Evolutionary conservation across 2,113 vertebrate genomes (phyloP).

Genomic region (Alces alces): DNA sequence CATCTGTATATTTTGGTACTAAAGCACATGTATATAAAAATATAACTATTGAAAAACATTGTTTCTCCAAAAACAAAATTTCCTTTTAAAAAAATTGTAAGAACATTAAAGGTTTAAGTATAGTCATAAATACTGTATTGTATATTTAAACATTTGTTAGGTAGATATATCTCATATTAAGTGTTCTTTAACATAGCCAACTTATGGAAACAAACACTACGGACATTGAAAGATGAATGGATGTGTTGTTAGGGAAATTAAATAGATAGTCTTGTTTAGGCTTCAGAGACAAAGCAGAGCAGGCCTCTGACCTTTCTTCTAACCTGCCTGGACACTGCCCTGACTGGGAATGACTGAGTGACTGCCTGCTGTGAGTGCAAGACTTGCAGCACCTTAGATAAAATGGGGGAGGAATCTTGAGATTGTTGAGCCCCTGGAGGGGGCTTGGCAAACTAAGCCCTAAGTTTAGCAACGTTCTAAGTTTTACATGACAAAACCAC

Average conservation of each 20-base stretch:
- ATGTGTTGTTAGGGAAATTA: background rate
- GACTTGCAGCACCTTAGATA: background rate
- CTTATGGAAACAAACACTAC: background rate
- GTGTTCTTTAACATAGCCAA: background rate
- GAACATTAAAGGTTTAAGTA: background rate
- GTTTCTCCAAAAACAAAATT: background rate
- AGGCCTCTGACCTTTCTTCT: background rate
- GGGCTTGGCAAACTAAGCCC: background rate
- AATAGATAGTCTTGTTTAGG: background rate
- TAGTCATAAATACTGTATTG: background rate
- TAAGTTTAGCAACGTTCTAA: background rate
- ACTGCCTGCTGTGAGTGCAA: background rate
- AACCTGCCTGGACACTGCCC: background rate
- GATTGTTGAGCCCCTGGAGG: background rate
- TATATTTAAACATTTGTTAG: background rate
- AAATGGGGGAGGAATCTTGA: background rate
- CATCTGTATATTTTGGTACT: background rate
- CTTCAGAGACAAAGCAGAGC: background rate
- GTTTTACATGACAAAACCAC: background rate
- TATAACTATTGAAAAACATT: background rate
- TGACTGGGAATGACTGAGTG: background rate
- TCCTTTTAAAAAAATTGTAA: background rate
- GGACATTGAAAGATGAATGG: background rate
- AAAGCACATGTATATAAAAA: background rate
- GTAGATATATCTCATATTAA: background rate